Conservation (phyloP, 2,888 invertebrate genomes). For the Chromoteleia sp. region DNA sequence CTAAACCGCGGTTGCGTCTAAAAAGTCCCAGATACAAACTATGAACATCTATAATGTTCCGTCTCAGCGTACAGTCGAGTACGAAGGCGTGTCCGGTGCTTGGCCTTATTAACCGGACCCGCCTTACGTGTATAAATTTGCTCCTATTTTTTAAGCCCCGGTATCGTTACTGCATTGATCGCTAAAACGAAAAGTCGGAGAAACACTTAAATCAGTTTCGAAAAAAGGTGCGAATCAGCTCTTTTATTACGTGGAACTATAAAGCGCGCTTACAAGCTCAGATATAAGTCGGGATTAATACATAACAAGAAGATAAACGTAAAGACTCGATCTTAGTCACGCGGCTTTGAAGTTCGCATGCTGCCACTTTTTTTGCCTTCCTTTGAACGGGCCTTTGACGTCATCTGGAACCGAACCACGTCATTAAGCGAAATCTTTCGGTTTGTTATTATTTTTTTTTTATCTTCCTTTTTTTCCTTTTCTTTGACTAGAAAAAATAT, state of each 20-base stretch:
- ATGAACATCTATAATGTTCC: background rate
- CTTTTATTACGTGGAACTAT: constrained; percentile 29
- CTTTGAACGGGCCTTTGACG: constrained; percentile 20
- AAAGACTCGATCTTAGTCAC: constrained; percentile 11
- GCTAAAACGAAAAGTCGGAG: background rate
- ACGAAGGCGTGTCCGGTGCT: background rate
- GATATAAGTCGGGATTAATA: constrained; percentile 33
- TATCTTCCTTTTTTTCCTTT: background rate
- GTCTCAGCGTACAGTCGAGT: background rate
- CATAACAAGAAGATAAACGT: constrained; percentile 23
- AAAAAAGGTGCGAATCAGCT: background rate
- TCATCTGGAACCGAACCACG: constrained; percentile 21
- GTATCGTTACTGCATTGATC: too few species aligned
- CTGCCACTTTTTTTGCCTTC: background rate
- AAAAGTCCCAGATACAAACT: background rate
- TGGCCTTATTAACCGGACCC: background rate
- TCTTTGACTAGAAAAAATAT: constrained; percentile 21
- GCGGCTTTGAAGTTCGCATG: constrained; percentile 21
- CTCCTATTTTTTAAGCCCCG: background rate
- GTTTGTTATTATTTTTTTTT: background rate
- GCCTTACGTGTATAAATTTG: background rate
- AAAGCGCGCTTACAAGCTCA: constrained; percentile 2
- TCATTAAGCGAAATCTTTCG: constrained; percentile 7
- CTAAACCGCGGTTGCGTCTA: background rate
- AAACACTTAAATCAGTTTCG: constrained; percentile 16